Base-by-base conservation (phyloP, 2,113 vertebrate genomes). In the Leptocoma aspasia region DNA sequence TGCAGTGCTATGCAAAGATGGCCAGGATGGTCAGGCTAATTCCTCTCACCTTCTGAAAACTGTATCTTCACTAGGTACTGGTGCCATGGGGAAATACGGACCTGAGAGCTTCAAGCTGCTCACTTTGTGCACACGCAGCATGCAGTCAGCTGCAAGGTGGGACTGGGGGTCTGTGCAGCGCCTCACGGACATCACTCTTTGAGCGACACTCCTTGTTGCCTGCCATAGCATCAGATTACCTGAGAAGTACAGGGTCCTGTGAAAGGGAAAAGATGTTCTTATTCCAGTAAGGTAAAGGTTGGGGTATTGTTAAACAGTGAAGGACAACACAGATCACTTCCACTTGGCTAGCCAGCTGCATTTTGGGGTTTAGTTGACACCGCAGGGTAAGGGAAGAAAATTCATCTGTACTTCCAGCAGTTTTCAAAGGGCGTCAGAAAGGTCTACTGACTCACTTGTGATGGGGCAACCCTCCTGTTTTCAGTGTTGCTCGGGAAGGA, bases 101-200 rank as follows among this genome's bases (percentile, higher is more conserved):
- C 42, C 35, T 47, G 11, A 31, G 53, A 59, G 53, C 42, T 56
- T 39, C 19, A 39, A 33, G 63, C n/a, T 12, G 13, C 39, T 72
- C 70, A 14, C 6, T 53, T 37, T 12, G 19, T 10, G 22, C 2
- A 0, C 16, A 11, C 24, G 33, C 49, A 80, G 15, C 2, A 14
- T 0, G 2, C 12, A 22, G 64, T 17, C 18, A 12, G n/a, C n/a
- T 45, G 54, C 23, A 8, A 37, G 39, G 57, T n/a, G 12, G 49
- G 50, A 41, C 41, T 18, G 6, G 23, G 37, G 24, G 10, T 28
- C 30, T 15, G 2, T 4, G 13, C 63, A 23, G 39, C 0, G 0
- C 15, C 24, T 52, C n/a, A 26, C 0, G 0, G 47, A 41, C 2
- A 3, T 35, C 30, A 8, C 44, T 53, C 26, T 60, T 65, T 6